Conservation (phyloP, 1,140 invertebrate species). For the Drosophila kepulauana region DNA sequence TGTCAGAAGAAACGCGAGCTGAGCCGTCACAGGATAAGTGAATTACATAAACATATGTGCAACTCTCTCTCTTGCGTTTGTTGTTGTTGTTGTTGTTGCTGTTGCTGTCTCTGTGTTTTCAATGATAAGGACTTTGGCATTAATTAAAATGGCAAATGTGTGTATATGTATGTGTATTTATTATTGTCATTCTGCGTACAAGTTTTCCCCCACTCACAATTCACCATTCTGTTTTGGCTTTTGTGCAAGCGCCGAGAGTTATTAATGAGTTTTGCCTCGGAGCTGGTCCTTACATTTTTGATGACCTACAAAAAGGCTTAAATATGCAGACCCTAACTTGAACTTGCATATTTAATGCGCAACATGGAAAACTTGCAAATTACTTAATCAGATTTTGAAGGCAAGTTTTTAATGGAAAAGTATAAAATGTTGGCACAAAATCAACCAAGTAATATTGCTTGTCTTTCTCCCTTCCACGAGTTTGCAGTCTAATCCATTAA, state of each 20-base stretch:
- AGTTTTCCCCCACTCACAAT: no score
- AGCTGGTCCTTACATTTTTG: constrained; percentile 61
- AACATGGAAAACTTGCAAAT: constrained; percentile 65
- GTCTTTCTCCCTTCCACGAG: background rate
- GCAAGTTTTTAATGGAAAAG: constrained; percentile 51
- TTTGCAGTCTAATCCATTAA: constrained; percentile 21
- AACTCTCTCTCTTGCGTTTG: background rate
- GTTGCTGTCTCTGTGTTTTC: constrained; percentile 26
- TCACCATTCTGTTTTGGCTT: constrained; percentile 8
- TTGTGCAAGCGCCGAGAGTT: constrained; percentile 61
- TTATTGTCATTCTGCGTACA: constrained; percentile 26
- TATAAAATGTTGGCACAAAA: constrained; percentile 14
- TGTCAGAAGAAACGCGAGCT: constrained; percentile 68
- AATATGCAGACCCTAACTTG: constrained; percentile 73
- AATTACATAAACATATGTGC: constrained; percentile 64
- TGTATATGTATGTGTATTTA: constrained; percentile 47
- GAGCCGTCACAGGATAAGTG: constrained; percentile 53
- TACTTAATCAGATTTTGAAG: constrained; percentile 69
- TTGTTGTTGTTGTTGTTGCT: no score
- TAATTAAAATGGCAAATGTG: constrained; percentile 71
- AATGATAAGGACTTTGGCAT: constrained; percentile 71
- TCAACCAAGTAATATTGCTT: background rate
- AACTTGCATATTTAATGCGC: constrained; percentile 72
- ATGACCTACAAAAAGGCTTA: constrained; percentile 70
- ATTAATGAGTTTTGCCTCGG: constrained; percentile 69